Base-by-base conservation (phyloP, 2,888 invertebrate genomes). In the Drosophila formosana region DNA sequence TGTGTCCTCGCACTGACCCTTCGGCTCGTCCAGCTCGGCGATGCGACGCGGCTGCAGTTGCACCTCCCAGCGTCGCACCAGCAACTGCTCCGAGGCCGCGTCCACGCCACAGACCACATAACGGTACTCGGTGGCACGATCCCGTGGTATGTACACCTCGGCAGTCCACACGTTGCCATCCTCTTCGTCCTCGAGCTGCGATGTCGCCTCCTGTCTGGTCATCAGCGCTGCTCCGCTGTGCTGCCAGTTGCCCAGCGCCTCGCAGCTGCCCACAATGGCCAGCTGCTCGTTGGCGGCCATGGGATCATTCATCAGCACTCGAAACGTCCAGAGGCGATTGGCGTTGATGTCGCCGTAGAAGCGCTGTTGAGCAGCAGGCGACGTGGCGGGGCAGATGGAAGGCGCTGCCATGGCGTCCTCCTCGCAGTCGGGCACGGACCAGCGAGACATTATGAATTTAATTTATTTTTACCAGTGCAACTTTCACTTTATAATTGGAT, bases 11-110 rank as follows among this genome's bases (percentile, higher is more conserved):
- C 75, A 80, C 2, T 61, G 49, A 4, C 61, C 37, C 0, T 75
- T 58, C 39, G 72, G 76, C 47, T 79, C 91, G 78, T 84, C 91
- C 50, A 92, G 89, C 66, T 92, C 93, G 50, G 92, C 93, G 47
- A 97, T 94, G 52, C 93, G 87, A 74, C 97, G 93, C 28, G 97
- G 95, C 57, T 93, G 92, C 75, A 96, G 92, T 89, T 95, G 95
- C 0, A 97, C 96, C 92, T 98, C 98, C 97, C 97, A 98, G 68
- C 94, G 94, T 8, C 96, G 94, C 11, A 97, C 95, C 67, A 96
- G 93, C 8, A 95, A 92, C 56, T 90, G 87, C 66, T 91, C 90
- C 3, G 87, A 84, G 37, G 93, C 93, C 68, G 96, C 95, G 89
- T 95, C 94, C 13, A 95, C 89, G 49, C 95, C 93, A 90, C 96